Percentiles rank a stretch among this genome's conserved stretches.
Conservation (phyloP, 2,113 vertebrate species). For the Brachyhypopomus occidentalis region DNA sequence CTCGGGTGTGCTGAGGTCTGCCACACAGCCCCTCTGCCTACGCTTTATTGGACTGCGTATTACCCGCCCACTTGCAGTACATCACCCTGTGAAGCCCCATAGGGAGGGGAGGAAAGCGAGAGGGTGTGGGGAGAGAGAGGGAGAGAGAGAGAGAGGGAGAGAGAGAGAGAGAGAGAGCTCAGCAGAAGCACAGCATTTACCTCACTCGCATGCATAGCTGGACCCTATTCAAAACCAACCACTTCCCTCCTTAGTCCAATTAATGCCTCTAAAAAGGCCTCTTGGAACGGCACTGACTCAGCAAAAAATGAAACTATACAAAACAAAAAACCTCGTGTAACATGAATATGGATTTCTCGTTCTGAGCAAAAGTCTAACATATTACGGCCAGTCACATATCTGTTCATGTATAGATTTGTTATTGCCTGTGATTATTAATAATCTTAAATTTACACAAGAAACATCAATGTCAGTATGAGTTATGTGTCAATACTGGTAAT, state of each 20-base stretch:
- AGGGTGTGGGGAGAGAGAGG: neutral
- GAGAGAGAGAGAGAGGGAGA: conserved; percentile 13
- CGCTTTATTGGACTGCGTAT: conserved; percentile 13
- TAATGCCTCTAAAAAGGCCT: conserved; percentile 41
- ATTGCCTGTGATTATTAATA: too few relatives aligned
- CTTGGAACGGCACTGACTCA: conserved; percentile 38
- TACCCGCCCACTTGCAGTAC: conserved; percentile 23
- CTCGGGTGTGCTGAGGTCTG: conserved; percentile 22
- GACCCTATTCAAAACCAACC: conserved; percentile 36
- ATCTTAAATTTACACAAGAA: too few relatives aligned
- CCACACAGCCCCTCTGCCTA: conserved; percentile 28
- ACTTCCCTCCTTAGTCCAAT: conserved; percentile 36
- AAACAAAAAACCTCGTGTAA: too few relatives aligned
- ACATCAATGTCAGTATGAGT: too few relatives aligned
- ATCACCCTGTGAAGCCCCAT: conserved; percentile 23
- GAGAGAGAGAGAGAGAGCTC: neutral
- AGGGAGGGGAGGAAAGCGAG: neutral
- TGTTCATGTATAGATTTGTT: too few relatives aligned
- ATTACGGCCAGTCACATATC: too few relatives aligned
- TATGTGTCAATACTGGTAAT: too few relatives aligned
- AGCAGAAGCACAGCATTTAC: conserved; percentile 13
- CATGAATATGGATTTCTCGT: neutral
- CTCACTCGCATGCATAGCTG: conserved; percentile 28
- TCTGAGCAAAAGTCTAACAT: neutral
- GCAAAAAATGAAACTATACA: neutral